These are phyloP conservation scores for Apamea monoglypha DNA, from an alignment of 2,888 invertebrate genomes.

Conservation along the genomic window DNA sequence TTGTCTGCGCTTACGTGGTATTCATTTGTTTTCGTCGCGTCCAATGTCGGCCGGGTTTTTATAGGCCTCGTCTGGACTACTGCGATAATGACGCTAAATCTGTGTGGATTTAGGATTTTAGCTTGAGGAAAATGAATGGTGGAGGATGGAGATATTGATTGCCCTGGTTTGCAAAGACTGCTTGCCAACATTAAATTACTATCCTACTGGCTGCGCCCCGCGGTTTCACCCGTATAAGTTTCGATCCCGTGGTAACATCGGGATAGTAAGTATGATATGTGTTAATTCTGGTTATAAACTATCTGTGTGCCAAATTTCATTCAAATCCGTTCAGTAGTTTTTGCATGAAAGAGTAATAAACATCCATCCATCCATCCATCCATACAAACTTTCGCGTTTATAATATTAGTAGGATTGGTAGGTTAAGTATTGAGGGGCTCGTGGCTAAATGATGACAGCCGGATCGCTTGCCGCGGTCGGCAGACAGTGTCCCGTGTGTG, in stretches of 20 bases:
- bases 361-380: too few relatives aligned
- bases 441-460: background rate
- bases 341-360: too few relatives aligned
- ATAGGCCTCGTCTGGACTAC: slow-evolving; percentile 19
- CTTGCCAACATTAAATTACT: background rate
- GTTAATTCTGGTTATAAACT: too few relatives aligned
- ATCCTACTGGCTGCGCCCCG: background rate
- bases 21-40: slow-evolving; percentile 49
- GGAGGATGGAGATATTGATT: slow-evolving; percentile 4
- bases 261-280: too few relatives aligned
- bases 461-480: background rate
- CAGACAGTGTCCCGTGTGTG: background rate
- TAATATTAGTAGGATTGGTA: background rate
- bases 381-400: too few relatives aligned
- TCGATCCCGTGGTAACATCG: too few relatives aligned
- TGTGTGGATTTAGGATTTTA: slow-evolving; percentile 12
- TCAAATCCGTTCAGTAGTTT: too few relatives aligned
- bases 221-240: too few relatives aligned
- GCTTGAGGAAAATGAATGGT: slow-evolving; percentile 22
- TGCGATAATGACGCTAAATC: slow-evolving; percentile 21
- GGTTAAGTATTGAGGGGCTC: background rate
- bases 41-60: slow-evolving; percentile 21
- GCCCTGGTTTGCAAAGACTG: background rate
- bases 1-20: background rate
- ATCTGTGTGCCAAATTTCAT: too few relatives aligned